phyloP scores from a whole-genome alignment of 2,888 invertebrate genomes.

The Carabus problematicus region DNA sequence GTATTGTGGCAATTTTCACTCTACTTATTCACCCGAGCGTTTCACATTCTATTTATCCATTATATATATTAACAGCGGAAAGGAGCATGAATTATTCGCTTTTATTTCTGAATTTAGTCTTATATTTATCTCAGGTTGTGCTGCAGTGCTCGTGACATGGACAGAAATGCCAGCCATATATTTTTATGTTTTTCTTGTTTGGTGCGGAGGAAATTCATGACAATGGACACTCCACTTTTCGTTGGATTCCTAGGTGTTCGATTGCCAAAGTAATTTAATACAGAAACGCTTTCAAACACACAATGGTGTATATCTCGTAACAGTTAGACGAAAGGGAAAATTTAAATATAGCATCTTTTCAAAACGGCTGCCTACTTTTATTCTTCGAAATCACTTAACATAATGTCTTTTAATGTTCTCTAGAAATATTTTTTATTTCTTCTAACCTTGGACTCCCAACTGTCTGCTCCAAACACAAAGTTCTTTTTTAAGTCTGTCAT shows the following conservation, averaged over 20 bases:
- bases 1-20: background rate
- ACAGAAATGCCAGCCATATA: slow-evolving; percentile 15
- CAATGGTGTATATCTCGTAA: background rate
- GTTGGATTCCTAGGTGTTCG: slow-evolving; percentile 20
- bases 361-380: no score
- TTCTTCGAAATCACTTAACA: no score
- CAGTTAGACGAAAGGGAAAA: no score
- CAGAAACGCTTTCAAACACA: slow-evolving; percentile 14
- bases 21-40: background rate
- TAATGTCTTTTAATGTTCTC: no score
- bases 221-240: slow-evolving; percentile 25
- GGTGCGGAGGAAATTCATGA: slow-evolving; percentile 32
- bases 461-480: no score
- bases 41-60: slow-evolving; percentile 24
- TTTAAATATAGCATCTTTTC: no score
- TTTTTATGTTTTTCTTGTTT: slow-evolving; percentile 16
- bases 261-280: slow-evolving; percentile 22
- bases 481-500: no score
- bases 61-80: slow-evolving; percentile 2
- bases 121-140: background rate
- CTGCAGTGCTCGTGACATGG: slow-evolving; percentile 22
- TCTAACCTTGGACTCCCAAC: no score
- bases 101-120: background rate
- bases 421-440: no score
- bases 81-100: background rate